These are phyloP conservation scores for Stenodera caucasica DNA, from an alignment of 2,888 invertebrate genomes.

Conservation along the genomic window DNA sequence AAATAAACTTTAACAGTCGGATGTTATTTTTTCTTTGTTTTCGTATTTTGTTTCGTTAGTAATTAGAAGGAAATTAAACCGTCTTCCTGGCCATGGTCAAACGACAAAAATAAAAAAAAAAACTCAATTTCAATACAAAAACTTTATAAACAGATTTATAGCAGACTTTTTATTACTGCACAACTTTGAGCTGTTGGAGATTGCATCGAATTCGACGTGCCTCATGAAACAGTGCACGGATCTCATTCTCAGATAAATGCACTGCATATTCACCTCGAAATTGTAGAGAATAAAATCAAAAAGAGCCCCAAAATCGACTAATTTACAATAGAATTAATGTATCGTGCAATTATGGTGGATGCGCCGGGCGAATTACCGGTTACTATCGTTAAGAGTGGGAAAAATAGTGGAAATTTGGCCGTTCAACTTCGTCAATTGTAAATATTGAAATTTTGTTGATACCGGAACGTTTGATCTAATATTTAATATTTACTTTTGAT, in stretches of 20 bases:
- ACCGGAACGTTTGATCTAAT: background rate
- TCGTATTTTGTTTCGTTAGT: slow-evolving; percentile 48
- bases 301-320: too few species aligned
- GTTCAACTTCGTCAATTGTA: too few species aligned
- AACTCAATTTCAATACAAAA: slow-evolving; percentile 43
- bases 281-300: too few species aligned
- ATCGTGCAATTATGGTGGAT: slow-evolving; percentile 4
- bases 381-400: background rate
- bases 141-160: slow-evolving; percentile 45
- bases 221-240: slow-evolving; percentile 39
- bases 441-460: background rate
- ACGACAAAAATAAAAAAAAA: background rate
- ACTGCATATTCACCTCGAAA: too few species aligned
- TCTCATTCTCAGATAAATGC: slow-evolving; percentile 27
- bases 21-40: slow-evolving; percentile 27
- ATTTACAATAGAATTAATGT: too few species aligned
- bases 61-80: slow-evolving; percentile 55
- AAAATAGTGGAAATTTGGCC: too few species aligned
- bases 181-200: slow-evolving; percentile 43
- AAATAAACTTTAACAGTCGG: slow-evolving; percentile 52
- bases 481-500: background rate
- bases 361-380: slow-evolving; percentile 4
- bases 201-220: slow-evolving; percentile 47
- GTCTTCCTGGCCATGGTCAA: slow-evolving; percentile 24
- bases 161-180: slow-evolving; percentile 39